A percentile compares a stretch with the other conserved stretches of the same genome.
These are phyloP conservation scores for Altica lythri DNA, from an alignment of 2,888 invertebrate species.

Conservation along the genomic window DNA sequence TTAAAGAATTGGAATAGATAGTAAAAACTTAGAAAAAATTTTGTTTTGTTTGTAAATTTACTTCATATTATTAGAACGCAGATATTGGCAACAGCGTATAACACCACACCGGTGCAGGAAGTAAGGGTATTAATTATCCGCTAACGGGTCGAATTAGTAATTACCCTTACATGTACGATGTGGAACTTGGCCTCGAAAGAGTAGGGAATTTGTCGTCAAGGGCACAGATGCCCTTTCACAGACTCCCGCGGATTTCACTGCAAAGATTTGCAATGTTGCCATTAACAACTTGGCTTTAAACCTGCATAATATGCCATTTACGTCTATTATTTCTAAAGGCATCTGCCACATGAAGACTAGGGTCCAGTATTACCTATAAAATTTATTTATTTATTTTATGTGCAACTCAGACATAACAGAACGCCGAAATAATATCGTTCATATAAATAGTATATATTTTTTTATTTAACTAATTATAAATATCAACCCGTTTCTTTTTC, in stretches of 20 bases:
- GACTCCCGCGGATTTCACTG: background rate
- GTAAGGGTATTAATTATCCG: slow-evolving; percentile 14
- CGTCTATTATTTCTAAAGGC: background rate
- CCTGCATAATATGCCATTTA: too few relatives aligned
- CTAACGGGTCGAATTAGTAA: slow-evolving; percentile 22
- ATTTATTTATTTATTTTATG: background rate
- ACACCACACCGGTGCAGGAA: slow-evolving; percentile 7
- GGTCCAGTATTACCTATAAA: background rate
- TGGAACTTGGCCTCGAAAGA: slow-evolving; percentile 1
- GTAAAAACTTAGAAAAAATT: too few relatives aligned
- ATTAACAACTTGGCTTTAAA: too few relatives aligned
- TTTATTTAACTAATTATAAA: too few relatives aligned
- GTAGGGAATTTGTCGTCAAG: slow-evolving; percentile 5
- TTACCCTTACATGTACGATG: slow-evolving; percentile 9
- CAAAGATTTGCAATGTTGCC: background rate
- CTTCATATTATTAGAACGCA: too few relatives aligned
- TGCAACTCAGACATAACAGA: background rate
- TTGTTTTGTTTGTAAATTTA: too few relatives aligned
- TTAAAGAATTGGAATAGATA: too few relatives aligned
- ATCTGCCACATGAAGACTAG: too few relatives aligned
- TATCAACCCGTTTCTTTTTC: too few relatives aligned
- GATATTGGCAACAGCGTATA: too few relatives aligned
- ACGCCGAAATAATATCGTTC: background rate
- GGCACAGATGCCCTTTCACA: slow-evolving; percentile 16
- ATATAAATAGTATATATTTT: too few relatives aligned